Evolutionary conservation across 2,888 invertebrate species (phyloP).

Genomic region (Horisme vitalbata): DNA sequence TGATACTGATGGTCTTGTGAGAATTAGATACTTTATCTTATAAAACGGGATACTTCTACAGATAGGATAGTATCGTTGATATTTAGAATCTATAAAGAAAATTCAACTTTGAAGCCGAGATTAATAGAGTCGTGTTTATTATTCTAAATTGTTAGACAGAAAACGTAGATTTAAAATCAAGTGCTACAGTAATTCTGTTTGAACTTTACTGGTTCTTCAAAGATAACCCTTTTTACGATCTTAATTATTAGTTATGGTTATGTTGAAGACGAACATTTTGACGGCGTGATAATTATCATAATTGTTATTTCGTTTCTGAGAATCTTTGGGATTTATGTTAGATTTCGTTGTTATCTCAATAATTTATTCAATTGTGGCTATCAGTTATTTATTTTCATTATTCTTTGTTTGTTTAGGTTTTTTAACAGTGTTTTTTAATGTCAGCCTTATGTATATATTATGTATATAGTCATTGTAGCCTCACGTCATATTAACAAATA

Average conservation of each 20-base stretch:
- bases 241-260: slow-evolving; percentile 71
- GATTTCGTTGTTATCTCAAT: slow-evolving; percentile 14
- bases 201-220: slow-evolving; percentile 70
- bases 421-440: no score
- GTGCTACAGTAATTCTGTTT: slow-evolving; percentile 69
- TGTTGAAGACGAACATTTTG: slow-evolving; percentile 57
- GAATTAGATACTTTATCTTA: slow-evolving; percentile 71
- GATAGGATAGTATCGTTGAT: slow-evolving; percentile 18
- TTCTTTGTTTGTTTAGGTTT: neutral
- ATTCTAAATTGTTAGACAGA: neutral
- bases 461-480: no score
- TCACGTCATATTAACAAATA: no score
- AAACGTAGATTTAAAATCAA: slow-evolving; percentile 58
- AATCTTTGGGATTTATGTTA: slow-evolving; percentile 48
- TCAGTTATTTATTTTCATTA: neutral
- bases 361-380: slow-evolving; percentile 3
- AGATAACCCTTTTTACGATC: slow-evolving; percentile 72
- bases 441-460: no score
- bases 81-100: slow-evolving; percentile 7
- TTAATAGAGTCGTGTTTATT: slow-evolving; percentile 2
- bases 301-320: slow-evolving; percentile 64
- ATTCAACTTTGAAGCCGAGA: slow-evolving; percentile 1
- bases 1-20: slow-evolving; percentile 62
- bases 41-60: slow-evolving; percentile 33
- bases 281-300: slow-evolving; percentile 73